These are phyloP conservation scores for Drosophila kikkawai DNA, from an alignment of 1,140 invertebrate genomes.

Conservation along the genomic window DNA sequence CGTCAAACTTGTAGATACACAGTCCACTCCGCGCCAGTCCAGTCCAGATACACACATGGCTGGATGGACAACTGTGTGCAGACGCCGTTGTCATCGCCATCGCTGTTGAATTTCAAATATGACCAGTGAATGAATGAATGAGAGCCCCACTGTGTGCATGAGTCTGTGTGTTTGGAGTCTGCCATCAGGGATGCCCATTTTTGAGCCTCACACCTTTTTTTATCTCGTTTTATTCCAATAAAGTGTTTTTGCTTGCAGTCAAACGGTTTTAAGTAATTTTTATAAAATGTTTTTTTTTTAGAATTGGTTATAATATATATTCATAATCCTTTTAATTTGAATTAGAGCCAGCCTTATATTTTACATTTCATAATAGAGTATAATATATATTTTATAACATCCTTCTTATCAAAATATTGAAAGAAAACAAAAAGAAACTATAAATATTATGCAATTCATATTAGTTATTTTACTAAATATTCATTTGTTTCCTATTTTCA, in stretches of 20 bases:
- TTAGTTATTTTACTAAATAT: too few relatives aligned
- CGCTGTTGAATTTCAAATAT: constrained; percentile 76
- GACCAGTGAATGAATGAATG: constrained; percentile 74
- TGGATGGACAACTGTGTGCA: constrained; percentile 38
- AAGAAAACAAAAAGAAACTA: neutral
- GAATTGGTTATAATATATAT: too few relatives aligned
- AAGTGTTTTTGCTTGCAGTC: too few relatives aligned
- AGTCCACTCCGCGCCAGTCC: constrained; percentile 17
- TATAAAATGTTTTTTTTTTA: neutral
- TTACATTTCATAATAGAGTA: neutral
- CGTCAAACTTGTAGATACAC: constrained; percentile 64
- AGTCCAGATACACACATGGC: constrained; percentile 37
- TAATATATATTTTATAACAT: neutral
- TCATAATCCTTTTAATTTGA: neutral
- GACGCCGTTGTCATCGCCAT: constrained; percentile 74
- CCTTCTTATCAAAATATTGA: neutral
- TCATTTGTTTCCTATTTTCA: too few relatives aligned
- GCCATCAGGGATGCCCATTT: constrained; percentile 2
- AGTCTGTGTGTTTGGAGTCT: constrained; percentile 21
- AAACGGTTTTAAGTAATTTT: neutral
- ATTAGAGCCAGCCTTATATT: neutral
- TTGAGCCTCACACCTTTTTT: neutral
- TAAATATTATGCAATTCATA: neutral
- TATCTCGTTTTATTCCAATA: neutral
- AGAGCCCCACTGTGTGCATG: constrained; percentile 3